Percentiles rank a stretch among this genome's conserved stretches.
phyloP scores from a whole-genome alignment of 2,797 vertebrate species.

The Taenioides sp. region DNA sequence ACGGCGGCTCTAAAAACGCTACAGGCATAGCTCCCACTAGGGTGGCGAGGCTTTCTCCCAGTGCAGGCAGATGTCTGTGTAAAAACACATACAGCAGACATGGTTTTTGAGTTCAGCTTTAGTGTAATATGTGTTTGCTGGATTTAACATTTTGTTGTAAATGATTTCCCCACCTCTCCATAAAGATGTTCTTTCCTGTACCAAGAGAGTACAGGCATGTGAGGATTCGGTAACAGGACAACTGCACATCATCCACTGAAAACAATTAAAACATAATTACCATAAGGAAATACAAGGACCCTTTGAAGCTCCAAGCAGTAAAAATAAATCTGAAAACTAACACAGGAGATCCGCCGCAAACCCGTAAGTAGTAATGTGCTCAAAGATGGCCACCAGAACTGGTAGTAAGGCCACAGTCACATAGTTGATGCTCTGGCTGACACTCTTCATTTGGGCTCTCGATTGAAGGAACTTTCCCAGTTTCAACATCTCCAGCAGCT shows the following conservation, averaged over 20 bases:
- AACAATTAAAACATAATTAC: background rate
- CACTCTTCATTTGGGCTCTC: constrained; percentile 94
- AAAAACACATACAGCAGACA: constrained; percentile 4
- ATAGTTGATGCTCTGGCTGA: constrained; percentile 95
- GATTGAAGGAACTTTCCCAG: constrained; percentile 96
- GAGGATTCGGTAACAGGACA: constrained; percentile 95
- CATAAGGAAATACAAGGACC: background rate
- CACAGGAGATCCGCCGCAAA: constrained; percentile 89
- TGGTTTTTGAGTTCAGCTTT: background rate
- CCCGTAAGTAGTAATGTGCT: constrained; percentile 88
- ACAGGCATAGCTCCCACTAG: constrained; percentile 95
- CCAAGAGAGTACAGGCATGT: constrained; percentile 91
- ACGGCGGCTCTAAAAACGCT: constrained; percentile 92
- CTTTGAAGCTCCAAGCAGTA: background rate
- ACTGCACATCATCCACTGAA: constrained; percentile 93
- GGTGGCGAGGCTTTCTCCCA: constrained; percentile 93
- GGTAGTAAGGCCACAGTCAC: constrained; percentile 92
- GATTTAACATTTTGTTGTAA: background rate
- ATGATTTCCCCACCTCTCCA: constrained; percentile 85
- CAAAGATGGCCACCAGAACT: constrained; percentile 91
- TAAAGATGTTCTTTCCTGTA: constrained; percentile 93
- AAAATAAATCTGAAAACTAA: constrained; percentile 69
- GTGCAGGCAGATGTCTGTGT: constrained; percentile 88
- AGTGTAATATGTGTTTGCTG: background rate
- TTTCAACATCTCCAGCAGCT: constrained; percentile 96